Percentiles rank a stretch among this genome's conserved stretches.
These are phyloP conservation scores for Vulpes lagopus DNA, from an alignment of 2,113 vertebrate genomes.

Conservation along the genomic window DNA sequence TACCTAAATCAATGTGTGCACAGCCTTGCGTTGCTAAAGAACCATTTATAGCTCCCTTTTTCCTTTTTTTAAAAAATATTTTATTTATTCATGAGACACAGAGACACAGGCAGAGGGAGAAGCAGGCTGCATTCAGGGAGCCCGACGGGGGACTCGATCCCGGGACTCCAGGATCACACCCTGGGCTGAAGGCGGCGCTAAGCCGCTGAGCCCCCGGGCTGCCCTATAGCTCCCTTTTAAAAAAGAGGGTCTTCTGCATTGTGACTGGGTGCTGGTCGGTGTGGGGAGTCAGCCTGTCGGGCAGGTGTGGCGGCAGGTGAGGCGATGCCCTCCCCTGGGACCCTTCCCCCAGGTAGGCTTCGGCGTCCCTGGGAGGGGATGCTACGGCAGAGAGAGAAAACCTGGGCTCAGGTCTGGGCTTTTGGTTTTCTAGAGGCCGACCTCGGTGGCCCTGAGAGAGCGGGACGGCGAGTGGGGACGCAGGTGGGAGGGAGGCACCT, in stretches of 20 bases:
- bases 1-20: neutral
- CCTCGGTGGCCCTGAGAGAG: neutral
- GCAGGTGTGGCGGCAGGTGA: rapidly evolving
- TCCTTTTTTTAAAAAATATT: too few species aligned
- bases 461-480: neutral
- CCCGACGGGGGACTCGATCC: too few species aligned
- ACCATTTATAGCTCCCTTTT: neutral
- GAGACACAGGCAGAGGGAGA: too few species aligned
- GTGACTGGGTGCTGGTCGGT: neutral
- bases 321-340: rapidly evolving
- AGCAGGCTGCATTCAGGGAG: too few species aligned
- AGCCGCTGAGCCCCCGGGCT: too few species aligned
- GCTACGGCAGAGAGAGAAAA: neutral
- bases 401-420: neutral
- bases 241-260: neutral
- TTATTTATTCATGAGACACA: too few species aligned
- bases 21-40: neutral
- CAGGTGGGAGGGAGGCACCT: rapidly evolving
- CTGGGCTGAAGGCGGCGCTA: too few species aligned
- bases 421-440: neutral
- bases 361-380: neutral
- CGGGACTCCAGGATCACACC: too few species aligned
- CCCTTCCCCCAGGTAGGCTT: neutral
- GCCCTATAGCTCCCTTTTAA: neutral
- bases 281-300: too few species aligned